Evolutionary conservation across 1,140 invertebrate species (phyloP).

Genomic region (Dendroctonus valens): DNA sequence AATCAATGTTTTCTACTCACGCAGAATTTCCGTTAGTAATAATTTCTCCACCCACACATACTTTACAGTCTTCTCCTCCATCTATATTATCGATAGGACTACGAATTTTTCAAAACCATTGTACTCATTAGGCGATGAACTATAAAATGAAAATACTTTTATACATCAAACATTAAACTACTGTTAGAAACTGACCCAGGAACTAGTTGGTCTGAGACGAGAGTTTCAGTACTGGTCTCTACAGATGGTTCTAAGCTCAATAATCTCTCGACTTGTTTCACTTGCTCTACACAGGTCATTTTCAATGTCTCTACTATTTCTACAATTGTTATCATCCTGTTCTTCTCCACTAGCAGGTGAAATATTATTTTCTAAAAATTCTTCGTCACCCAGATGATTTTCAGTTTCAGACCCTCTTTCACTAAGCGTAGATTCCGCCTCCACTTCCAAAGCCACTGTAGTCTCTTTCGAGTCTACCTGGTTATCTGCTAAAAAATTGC

Average conservation of each 20-base stretch:
- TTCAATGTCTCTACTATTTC: conserved; percentile 2
- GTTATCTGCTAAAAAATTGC: background rate
- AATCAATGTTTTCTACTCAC: no score
- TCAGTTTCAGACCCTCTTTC: conserved; percentile 22
- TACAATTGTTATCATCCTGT: background rate
- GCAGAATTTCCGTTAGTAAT: no score
- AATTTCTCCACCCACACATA: conserved; percentile 20
- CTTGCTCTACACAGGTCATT: conserved; percentile 5
- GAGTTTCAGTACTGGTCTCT: conserved; percentile 54
- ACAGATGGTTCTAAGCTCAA: conserved; percentile 39
- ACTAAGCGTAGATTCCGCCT: background rate
- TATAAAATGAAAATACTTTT: conserved; percentile 15
- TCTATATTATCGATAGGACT: conserved; percentile 37
- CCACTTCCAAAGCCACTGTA: conserved; percentile 8
- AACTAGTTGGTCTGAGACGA: conserved; percentile 46
- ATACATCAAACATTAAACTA: no score
- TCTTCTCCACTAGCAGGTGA: conserved; percentile 11
- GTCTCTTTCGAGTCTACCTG: background rate
- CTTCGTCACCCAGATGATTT: conserved; percentile 5
- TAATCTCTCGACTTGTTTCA: conserved; percentile 17
- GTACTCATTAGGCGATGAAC: conserved; percentile 44
- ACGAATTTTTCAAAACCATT: conserved; percentile 45
- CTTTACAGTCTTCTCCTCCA: conserved; percentile 36
- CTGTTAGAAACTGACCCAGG: conserved; percentile 33
- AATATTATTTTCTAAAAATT: conserved; percentile 6